Base-by-base conservation (phyloP, 2,113 vertebrate genomes). In the Mola mola region DNA sequence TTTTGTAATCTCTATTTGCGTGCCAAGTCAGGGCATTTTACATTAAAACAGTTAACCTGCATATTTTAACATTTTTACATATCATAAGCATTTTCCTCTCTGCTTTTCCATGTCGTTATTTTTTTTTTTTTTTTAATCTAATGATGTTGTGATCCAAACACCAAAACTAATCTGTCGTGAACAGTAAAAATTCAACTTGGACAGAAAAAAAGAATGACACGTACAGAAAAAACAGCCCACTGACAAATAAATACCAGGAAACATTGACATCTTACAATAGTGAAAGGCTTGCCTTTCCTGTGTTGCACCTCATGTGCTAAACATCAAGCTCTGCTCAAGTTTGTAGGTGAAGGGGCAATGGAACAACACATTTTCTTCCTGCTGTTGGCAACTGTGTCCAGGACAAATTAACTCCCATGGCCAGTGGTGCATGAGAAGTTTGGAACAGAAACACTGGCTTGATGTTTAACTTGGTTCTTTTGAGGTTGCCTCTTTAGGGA, bases 171-270 rank as follows among this genome's bases (percentile, higher is more conserved):
- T 78, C 66, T 56, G 60, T 66, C 66, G 49, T 17, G 49, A 73
- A 64, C 53, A 55, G 37, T 50, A 68, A 85, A 78, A 66, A 43
- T 63, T 76, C 62, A 73, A 84, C 75, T 74, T 44, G 22, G 70
- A n/a, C 75, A 70, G 40, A 65, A 79, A 40, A 15, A 40, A 16
- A 15, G 16, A 17, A 40, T 16, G 65, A 68, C 73, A 88, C 57
- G 24, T 66, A 86, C 70, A 89, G 48, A 75, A 81, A 75, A 81
- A 84, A 84, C 57, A 80, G 56, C 69, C 58, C 72, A 87, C 82
- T 52, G 84, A 90, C 87, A 87, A 89, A 88, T 85, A 90, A 89
- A 89, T 88, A 90, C 64, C 72, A 84, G 70, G 70, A 86, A 82
- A 86, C 85, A 86, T 43, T 82, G 77, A 89, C 81, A 85, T 82